Evolutionary conservation across 2,888 invertebrate genomes (phyloP).

Genomic region (Drosophila nigricruria): DNA sequence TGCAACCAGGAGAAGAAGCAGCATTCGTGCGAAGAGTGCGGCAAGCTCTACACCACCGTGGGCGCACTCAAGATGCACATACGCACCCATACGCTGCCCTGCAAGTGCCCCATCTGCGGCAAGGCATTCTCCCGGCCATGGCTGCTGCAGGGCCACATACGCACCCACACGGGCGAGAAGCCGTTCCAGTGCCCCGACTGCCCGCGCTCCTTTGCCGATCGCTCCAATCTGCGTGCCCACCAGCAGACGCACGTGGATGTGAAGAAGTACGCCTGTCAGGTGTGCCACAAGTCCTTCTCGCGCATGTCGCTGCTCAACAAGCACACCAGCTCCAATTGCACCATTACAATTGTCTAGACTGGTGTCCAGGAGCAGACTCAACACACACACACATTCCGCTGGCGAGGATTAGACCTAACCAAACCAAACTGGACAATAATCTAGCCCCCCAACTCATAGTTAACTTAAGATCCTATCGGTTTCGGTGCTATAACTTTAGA

Average conservation of each 20-base stretch:
- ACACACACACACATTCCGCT: conserved; percentile 67
- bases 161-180: conserved; percentile 85
- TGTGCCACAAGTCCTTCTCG: conserved; percentile 84
- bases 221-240: conserved; percentile 85
- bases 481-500: conserved; percentile 58
- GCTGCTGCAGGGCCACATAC: conserved; percentile 84
- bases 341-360: conserved; percentile 80
- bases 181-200: conserved; percentile 84
- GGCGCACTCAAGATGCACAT: conserved; percentile 85
- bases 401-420: conserved; percentile 65
- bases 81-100: conserved; percentile 84
- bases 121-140: conserved; percentile 85
- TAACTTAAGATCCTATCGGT: conserved; percentile 59
- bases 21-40: conserved; percentile 83
- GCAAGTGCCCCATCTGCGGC: conserved; percentile 84
- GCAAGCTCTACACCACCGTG: conserved; percentile 84
- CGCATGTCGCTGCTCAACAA: conserved; percentile 85
- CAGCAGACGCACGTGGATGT: conserved; percentile 85
- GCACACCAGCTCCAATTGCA: conserved; percentile 83
- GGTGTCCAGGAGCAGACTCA: conserved; percentile 20
- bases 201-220: conserved; percentile 84
- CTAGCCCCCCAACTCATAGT: conserved; percentile 37
- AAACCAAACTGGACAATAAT: conserved; percentile 47
- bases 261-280: conserved; percentile 84
- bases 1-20: conserved; percentile 94